Conservation (phyloP, 2,797 vertebrate genomes). For the Trematomus bernacchii region DNA sequence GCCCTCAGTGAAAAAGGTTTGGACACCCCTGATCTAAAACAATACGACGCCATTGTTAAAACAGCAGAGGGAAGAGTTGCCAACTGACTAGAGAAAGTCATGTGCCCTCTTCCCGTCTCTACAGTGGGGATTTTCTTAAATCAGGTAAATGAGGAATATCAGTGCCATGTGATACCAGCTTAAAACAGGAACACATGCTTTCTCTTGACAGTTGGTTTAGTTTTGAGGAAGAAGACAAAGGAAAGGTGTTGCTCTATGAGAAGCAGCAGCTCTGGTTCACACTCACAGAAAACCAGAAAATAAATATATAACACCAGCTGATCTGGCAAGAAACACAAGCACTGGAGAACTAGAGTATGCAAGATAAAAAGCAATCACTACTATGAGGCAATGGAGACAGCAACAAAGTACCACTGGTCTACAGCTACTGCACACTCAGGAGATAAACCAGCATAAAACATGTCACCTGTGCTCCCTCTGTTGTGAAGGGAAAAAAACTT, state of each 20-base stretch:
- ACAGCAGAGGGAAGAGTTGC: background rate
- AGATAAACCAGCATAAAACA: background rate
- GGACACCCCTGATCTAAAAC: background rate
- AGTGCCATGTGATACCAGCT: background rate
- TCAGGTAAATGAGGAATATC: background rate
- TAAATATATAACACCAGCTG: background rate
- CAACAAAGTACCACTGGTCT: background rate
- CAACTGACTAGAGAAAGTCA: conserved; percentile 65
- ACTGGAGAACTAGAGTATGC: background rate
- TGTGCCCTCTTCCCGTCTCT: conserved; percentile 1
- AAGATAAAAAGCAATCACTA: conserved; percentile 4
- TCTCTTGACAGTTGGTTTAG: conserved; percentile 53
- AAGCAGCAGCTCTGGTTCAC: conserved; percentile 16
- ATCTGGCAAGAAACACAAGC: conserved; percentile 16
- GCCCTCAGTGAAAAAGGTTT: too few relatives aligned
- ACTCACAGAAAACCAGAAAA: background rate
- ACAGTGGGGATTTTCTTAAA: conserved; percentile 24
- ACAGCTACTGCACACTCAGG: background rate
- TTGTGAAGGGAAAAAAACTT: background rate
- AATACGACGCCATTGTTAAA: background rate
- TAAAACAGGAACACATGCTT: conserved; percentile 58
- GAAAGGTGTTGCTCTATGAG: background rate
- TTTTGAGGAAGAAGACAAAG: conserved; percentile 16
- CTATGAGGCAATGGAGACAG: background rate
- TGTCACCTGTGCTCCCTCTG: background rate